Conservation (phyloP, 2,888 invertebrate species). For the Parnassius glacialis region DNA sequence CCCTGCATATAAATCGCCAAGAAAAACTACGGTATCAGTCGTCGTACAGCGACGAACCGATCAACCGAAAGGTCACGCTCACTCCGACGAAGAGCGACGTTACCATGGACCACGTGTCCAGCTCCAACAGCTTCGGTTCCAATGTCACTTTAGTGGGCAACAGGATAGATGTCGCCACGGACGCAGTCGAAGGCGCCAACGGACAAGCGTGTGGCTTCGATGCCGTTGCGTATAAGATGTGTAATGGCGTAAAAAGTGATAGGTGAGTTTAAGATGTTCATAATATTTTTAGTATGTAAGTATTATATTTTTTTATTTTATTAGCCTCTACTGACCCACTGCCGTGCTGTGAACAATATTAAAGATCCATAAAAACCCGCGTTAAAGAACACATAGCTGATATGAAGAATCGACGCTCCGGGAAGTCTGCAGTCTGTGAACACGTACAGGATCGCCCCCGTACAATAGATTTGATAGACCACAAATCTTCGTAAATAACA, state of each 20-base stretch:
- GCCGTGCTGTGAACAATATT: not conserved
- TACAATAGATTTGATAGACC: no score
- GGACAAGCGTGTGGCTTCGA: slow-evolving; percentile 71
- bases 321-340: no score
- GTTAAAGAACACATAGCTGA: no score
- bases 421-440: no score
- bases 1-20: slow-evolving; percentile 48
- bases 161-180: slow-evolving; percentile 87
- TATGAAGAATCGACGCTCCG: no score
- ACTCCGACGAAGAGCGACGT: slow-evolving; percentile 47
- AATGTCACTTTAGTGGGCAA: slow-evolving; percentile 92
- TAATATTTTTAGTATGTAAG: slow-evolving; percentile 27
- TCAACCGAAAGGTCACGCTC: slow-evolving; percentile 49
- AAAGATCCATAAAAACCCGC: no score
- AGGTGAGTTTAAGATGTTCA: slow-evolving; percentile 50
- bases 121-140: slow-evolving; percentile 88
- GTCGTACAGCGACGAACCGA: slow-evolving; percentile 64
- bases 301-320: no score
- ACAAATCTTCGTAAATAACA: no score
- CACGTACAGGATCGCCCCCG: no score
- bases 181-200: slow-evolving; percentile 47
- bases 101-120: slow-evolving; percentile 57
- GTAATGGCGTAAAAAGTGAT: slow-evolving; percentile 70
- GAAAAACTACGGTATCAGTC: slow-evolving; percentile 56
- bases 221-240: slow-evolving; percentile 84